Percentiles rank a stretch among this genome's conserved stretches.
phyloP scores from a whole-genome alignment of 2,113 vertebrate genomes.

The Axis porcinus region DNA sequence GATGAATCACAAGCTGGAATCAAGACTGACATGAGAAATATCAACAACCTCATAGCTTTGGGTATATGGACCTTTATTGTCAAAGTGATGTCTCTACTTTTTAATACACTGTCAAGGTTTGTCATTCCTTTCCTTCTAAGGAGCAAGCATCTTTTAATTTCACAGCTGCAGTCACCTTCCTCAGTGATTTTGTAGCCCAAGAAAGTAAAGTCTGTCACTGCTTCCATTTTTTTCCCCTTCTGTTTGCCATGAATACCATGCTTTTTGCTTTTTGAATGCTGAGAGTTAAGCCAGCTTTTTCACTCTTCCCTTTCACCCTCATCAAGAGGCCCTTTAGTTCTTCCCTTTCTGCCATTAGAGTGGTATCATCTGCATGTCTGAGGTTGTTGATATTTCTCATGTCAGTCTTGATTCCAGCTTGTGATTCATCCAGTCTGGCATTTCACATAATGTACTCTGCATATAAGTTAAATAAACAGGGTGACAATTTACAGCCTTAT shows the following conservation, averaged over 20 bases:
- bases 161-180: not conserved
- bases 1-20: too few relatives aligned
- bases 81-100: not conserved
- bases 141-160: not conserved
- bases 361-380: not conserved
- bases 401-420: not conserved
- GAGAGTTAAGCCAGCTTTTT: not conserved
- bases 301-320: not conserved
- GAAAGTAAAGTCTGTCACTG: not conserved
- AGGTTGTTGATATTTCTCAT: not conserved
- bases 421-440: not conserved
- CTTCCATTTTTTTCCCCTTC: not conserved
- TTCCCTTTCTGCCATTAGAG: not conserved
- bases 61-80: not conserved
- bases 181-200: not conserved
- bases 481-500: not conserved
- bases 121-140: not conserved
- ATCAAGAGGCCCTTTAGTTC: not conserved
- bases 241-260: not conserved
- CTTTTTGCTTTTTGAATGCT: not conserved
- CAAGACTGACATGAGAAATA: too few relatives aligned
- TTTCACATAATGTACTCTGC: not conserved
- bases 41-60: not conserved
- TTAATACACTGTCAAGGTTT: not conserved
- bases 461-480: not conserved